Conservation (phyloP, 2,113 vertebrate genomes). For the Psettodes erumei region DNA sequence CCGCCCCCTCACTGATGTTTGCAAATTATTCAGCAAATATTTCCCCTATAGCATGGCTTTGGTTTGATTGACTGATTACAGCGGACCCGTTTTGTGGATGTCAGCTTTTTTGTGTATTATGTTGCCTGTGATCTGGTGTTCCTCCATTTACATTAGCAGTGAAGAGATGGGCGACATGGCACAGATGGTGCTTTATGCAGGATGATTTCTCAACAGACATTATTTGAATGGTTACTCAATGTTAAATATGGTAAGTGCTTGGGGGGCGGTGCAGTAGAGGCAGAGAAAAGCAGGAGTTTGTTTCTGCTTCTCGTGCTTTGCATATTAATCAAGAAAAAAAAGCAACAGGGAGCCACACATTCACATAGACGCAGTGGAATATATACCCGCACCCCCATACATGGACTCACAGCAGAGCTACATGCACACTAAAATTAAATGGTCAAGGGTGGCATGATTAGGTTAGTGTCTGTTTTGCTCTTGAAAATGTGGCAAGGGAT, state of each 20-base stretch:
- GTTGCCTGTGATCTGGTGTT: conserved; percentile 48
- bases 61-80: conserved; percentile 71
- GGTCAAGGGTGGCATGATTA: conserved; percentile 75
- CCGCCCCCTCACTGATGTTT: conserved; percentile 45
- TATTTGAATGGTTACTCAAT: conserved; percentile 78
- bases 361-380: neutral
- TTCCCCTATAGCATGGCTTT: conserved; percentile 43
- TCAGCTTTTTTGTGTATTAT: conserved; percentile 46
- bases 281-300: conserved; percentile 57
- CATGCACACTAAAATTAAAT: conserved; percentile 17
- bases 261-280: conserved; percentile 15
- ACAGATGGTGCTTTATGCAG: conserved; percentile 78
- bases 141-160: conserved; percentile 53
- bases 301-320: conserved; percentile 63
- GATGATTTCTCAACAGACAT: conserved; percentile 74
- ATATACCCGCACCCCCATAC: conserved; percentile 9
- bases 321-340: conserved; percentile 57
- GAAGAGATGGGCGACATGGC: conserved; percentile 54
- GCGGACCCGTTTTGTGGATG: conserved; percentile 51
- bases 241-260: conserved; percentile 73
- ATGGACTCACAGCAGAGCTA: neutral
- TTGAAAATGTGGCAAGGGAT: conserved; percentile 68
- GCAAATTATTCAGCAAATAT: conserved; percentile 62
- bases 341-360: conserved; percentile 2
- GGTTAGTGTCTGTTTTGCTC: conserved; percentile 67